A percentile compares a stretch with the other conserved stretches of the same genome.
Evolutionary conservation across 2,888 invertebrate genomes (phyloP).

Genomic region (Carterocephalus palaemon): DNA sequence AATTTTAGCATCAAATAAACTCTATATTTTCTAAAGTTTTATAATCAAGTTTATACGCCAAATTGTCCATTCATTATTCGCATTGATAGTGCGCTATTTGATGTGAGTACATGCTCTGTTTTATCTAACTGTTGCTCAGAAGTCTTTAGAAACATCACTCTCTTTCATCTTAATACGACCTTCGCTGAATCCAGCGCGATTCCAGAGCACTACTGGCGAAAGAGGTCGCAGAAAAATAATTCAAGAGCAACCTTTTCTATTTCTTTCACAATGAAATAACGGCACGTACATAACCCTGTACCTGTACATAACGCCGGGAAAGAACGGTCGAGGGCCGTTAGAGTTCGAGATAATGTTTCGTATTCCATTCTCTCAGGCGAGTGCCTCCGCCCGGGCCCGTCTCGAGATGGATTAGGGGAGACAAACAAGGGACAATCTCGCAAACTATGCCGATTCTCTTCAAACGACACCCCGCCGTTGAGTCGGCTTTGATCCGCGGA

Average conservation of each 20-base stretch:
- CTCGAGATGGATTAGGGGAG: constrained; percentile 15
- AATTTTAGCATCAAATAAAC: no score
- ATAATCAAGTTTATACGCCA: no score
- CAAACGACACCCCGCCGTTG: constrained; percentile 18
- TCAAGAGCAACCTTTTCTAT: constrained; percentile 18
- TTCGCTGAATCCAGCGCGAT: constrained; percentile 7
- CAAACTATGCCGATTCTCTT: constrained; percentile 22
- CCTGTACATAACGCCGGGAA: constrained; percentile 2
- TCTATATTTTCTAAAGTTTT: no score
- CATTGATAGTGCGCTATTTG: no score
- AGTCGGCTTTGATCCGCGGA: constrained; percentile 6
- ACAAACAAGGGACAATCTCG: constrained; percentile 15
- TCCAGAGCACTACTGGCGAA: constrained; percentile 9
- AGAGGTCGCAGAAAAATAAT: constrained; percentile 12
- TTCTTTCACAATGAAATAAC: constrained; percentile 2
- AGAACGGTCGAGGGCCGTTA: constrained; percentile 6
- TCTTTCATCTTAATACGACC: no score
- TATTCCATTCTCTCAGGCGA: constrained; percentile 19
- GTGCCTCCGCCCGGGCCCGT: no score
- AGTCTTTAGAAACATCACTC: no score
- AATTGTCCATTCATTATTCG: no score
- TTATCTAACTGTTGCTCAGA: no score
- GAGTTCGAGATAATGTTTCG: constrained; percentile 5
- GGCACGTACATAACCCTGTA: constrained; percentile 7
- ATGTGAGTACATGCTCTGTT: no score